Conservation (phyloP, 2,888 invertebrate genomes). For the Xylota sylvarum region DNA sequence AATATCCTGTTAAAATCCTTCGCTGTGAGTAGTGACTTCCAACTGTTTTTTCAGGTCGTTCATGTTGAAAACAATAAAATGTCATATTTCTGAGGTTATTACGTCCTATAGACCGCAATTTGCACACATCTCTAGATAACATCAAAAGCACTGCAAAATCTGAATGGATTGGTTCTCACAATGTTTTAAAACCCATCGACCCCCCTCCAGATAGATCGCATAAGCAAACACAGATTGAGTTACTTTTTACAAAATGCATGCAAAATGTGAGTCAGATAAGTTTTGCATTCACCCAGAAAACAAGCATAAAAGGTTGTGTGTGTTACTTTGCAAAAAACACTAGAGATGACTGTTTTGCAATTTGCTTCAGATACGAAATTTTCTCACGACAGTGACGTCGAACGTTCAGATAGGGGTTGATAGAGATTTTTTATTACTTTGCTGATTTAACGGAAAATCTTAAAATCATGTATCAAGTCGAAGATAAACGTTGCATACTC, state of each 20-base stretch:
- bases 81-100: conserved; percentile 27
- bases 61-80: conserved; percentile 63
- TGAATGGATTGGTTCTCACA: conserved; percentile 38
- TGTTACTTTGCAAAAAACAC: neutral
- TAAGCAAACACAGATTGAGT: conserved; percentile 56
- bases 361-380: neutral
- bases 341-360: neutral
- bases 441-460: too few relatives aligned
- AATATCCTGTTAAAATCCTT: conserved; percentile 72
- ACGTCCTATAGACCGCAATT: conserved; percentile 39
- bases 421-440: neutral
- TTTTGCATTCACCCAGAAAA: neutral
- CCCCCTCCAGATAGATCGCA: conserved; percentile 35
- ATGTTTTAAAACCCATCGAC: conserved; percentile 40
- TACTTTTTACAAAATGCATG: conserved; percentile 19
- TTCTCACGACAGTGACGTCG: neutral
- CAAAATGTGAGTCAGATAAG: neutral
- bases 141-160: conserved; percentile 9
- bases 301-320: neutral
- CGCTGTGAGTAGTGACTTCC: conserved; percentile 41
- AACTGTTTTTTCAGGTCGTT: conserved; percentile 51
- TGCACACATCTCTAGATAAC: conserved; percentile 16
- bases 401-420: neutral
- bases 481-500: too few relatives aligned
- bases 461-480: too few relatives aligned